These are phyloP conservation scores for Thunnus maccoyii DNA, from an alignment of 2,113 vertebrate genomes.

Conservation along the genomic window DNA sequence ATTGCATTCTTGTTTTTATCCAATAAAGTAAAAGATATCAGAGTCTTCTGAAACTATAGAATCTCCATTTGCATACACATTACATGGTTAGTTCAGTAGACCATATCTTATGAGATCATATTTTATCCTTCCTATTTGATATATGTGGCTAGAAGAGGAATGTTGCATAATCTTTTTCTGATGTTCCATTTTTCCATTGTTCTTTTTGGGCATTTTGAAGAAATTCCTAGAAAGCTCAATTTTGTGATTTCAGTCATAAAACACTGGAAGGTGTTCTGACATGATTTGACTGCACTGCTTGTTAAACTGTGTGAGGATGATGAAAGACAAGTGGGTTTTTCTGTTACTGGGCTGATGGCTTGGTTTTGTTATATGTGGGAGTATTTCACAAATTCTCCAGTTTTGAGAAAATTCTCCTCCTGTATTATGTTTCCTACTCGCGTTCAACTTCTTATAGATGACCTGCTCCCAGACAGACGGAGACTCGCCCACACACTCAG, in stretches of 20 bases:
- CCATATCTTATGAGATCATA: too few relatives aligned
- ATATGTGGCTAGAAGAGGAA: too few relatives aligned
- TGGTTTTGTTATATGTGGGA: neutral
- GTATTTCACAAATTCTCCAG: constrained; percentile 7
- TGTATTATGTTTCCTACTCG: constrained; percentile 8
- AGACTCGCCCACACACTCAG: constrained; percentile 28
- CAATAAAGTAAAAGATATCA: too few relatives aligned
- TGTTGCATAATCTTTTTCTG: too few relatives aligned
- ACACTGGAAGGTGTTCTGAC: neutral
- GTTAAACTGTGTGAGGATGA: constrained; percentile 10
- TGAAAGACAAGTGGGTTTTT: constrained; percentile 2
- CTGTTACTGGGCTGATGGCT: neutral
- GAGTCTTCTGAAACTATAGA: too few relatives aligned
- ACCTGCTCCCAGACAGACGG: constrained; percentile 27
- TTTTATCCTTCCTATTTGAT: too few relatives aligned
- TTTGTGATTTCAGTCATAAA: neutral
- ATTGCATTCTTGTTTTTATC: too few relatives aligned
- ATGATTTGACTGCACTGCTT: neutral
- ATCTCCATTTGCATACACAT: too few relatives aligned
- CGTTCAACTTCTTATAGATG: constrained; percentile 20
- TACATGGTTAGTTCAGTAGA: too few relatives aligned
- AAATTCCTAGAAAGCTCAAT: neutral
- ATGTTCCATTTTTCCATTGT: neutral
- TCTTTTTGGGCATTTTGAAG: neutral
- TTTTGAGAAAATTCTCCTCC: constrained; percentile 22